A percentile compares a stretch with the other conserved stretches of the same genome.
Conservation (phyloP, 2,113 vertebrate species). For the Bungarus multicinctus region DNA sequence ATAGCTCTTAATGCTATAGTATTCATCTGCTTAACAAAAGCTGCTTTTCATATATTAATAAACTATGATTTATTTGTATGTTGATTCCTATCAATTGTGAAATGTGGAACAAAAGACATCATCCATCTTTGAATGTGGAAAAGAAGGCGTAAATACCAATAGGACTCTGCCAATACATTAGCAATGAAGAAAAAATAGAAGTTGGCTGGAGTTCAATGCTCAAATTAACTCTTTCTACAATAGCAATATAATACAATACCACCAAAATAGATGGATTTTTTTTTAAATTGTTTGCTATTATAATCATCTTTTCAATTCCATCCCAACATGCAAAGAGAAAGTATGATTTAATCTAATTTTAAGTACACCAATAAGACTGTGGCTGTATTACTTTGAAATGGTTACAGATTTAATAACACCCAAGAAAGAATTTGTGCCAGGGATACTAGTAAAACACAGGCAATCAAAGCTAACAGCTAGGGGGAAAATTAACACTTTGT, state of each 20-base stretch:
- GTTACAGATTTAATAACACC: neutral
- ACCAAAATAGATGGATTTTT: neutral
- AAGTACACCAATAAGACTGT: neutral
- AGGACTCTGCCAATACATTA: neutral
- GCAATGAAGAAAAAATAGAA: neutral
- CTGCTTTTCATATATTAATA: neutral
- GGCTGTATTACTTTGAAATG: neutral
- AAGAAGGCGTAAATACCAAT: neutral
- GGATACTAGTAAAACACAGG: neutral
- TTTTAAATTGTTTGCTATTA: neutral
- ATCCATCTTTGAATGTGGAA: neutral
- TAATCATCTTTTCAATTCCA: neutral
- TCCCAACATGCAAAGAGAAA: neutral
- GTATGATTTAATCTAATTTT: neutral
- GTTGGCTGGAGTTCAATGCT: neutral
- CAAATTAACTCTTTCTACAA: neutral
- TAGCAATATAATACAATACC: neutral
- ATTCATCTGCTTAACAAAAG: neutral
- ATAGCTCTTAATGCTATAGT: neutral
- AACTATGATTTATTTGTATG: neutral
- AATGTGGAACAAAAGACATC: neutral
- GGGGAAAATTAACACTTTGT: neutral
- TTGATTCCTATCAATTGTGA: neutral
- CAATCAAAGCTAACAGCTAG: neutral
- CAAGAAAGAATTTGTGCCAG: neutral